Conservation (phyloP, 2,888 invertebrate species). For the Hyposoter dolosus region DNA sequence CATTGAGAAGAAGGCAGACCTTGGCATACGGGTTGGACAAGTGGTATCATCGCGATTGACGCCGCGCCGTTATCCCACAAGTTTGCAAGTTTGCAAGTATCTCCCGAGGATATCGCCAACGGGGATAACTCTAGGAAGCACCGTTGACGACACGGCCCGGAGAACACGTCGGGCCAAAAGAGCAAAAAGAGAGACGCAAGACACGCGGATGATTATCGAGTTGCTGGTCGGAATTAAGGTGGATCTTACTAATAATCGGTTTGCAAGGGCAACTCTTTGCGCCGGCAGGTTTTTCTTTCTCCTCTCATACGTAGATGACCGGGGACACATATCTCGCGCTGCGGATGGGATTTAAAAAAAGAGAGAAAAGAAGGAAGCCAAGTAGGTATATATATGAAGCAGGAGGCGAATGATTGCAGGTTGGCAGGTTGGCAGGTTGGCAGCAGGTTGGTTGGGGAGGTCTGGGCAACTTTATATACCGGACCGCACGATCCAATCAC, state of each 20-base stretch:
- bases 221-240: constrained; percentile 53
- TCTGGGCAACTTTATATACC: constrained; percentile 27
- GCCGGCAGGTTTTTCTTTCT: constrained; percentile 3
- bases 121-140: constrained; percentile 18
- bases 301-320: background rate
- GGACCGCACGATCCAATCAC: constrained; percentile 49
- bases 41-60: background rate
- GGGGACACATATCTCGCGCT: background rate
- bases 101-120: background rate
- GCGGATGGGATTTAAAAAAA: constrained; percentile 13
- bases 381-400: too few species aligned
- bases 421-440: constrained; percentile 25
- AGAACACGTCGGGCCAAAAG: background rate
- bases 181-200: background rate
- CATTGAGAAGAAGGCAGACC: too few species aligned
- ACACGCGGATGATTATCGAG: constrained; percentile 44
- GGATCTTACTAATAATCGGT: constrained; percentile 59
- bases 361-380: constrained; percentile 20
- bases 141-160: constrained; percentile 20
- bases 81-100: background rate
- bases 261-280: constrained; percentile 9
- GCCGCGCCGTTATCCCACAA: background rate
- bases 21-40: background rate
- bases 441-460: constrained; percentile 44
- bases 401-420: constrained; percentile 56